Base-by-base conservation (phyloP, 2,888 invertebrate species). In the Drosophila acutilabella region DNA sequence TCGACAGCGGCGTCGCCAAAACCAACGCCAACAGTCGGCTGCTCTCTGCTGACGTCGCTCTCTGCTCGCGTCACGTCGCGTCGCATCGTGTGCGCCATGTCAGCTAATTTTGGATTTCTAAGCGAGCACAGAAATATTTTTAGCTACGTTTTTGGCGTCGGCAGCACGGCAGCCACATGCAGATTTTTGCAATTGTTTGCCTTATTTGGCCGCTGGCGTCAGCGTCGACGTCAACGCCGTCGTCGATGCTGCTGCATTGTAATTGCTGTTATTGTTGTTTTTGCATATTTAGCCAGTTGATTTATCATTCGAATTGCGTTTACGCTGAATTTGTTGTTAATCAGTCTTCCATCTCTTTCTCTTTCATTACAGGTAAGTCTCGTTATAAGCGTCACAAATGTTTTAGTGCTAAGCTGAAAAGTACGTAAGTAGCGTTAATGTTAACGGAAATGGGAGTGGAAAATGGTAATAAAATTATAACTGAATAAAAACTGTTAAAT, bases 171-270 rank as follows among this genome's bases (percentile, higher is more conserved):
- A 23, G 62, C 66, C 80, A 78, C 80, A 86, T 83, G 89, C 83
- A 83, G 87, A 83, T 83, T 85, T 88, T 88, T 82, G 83, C 83
- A 88, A 86, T 88, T 88, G 88, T 86, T 83, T 78, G 87, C 87
- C 89, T 78, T 83, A 88, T 83, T 83, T 88, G 83, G 87, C 74
- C 51, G 74, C 60, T 42, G 18, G 50, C 68, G 59, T 67, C 50
- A 41, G 51, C 74, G 47, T 33, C 26, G 23, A 13, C 42, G 42
- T 23, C 6, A 14, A 7, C 65, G 75, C 41, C 42, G 23, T 16
- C 76, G 57, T 66, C 36, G 40, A 26, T 57, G 67, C 42, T 8
- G 23, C 20, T 59, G 57, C 36, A 56, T 61, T 61, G 40, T 57
- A 33, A 62, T 38, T 60, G 47, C 56, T 51, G 14, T 53, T 74